Evolutionary conservation across 2,888 invertebrate genomes (phyloP).

Genomic region (Drosophila acutilabella): DNA sequence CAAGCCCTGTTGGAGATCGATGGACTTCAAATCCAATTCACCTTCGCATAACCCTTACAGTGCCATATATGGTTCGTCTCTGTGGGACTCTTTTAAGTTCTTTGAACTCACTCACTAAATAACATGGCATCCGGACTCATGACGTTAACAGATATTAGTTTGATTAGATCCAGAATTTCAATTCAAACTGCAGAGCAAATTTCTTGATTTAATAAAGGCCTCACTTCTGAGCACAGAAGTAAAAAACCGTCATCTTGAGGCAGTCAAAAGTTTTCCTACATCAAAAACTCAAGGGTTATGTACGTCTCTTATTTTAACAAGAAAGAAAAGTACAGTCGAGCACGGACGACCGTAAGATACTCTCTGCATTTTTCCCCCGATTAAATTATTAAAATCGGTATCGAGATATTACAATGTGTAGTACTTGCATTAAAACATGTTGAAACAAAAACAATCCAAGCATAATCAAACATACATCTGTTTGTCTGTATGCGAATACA

Average conservation of each 20-base stretch:
- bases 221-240: neutral
- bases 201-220: neutral
- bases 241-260: neutral
- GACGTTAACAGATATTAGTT: neutral
- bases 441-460: too few species aligned
- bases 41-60: neutral
- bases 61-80: slow-evolving; percentile 20
- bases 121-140: slow-evolving; percentile 22
- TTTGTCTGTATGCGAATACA: too few species aligned
- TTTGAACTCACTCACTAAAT: too few species aligned
- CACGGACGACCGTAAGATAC: too few species aligned
- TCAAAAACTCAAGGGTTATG: too few species aligned
- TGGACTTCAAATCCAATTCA: slow-evolving; percentile 26
- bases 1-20: slow-evolving; percentile 14
- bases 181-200: neutral
- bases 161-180: neutral
- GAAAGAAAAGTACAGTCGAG: too few species aligned
- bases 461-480: too few species aligned
- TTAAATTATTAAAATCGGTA: too few species aligned
- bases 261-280: neutral
- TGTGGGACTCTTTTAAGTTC: too few species aligned
- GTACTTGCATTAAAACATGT: too few species aligned
- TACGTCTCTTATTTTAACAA: neutral
- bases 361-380: too few species aligned
- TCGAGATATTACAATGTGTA: too few species aligned